These are phyloP conservation scores for Craseonycteris thonglongyai DNA, from an alignment of 2,113 vertebrate species.

Conservation along the genomic window DNA sequence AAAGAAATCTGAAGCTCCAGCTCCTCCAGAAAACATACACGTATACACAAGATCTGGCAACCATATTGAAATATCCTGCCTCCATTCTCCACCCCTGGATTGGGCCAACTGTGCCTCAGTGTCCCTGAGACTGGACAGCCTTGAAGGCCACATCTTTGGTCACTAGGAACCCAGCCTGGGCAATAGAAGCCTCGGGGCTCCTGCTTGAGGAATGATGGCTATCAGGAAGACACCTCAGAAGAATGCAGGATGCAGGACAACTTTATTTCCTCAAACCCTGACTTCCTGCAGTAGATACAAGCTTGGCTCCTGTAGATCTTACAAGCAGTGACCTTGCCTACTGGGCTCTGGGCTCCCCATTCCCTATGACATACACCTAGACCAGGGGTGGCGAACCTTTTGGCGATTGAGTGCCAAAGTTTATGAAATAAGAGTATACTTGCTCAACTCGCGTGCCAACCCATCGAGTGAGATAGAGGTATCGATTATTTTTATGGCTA, in stretches of 20 bases:
- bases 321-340: background rate
- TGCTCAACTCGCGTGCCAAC: too few relatives aligned
- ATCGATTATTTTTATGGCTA: too few relatives aligned
- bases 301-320: background rate
- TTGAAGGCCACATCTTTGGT: background rate
- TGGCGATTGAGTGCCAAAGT: too few relatives aligned
- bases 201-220: background rate
- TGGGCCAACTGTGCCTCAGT: background rate
- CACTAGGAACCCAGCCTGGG: background rate
- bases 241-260: background rate
- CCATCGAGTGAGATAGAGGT: too few relatives aligned
- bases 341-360: background rate
- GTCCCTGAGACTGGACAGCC: background rate
- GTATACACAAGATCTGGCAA: background rate
- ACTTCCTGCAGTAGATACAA: too few relatives aligned
- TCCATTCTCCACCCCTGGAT: background rate
- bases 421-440: too few relatives aligned
- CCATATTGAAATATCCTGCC: background rate
- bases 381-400: too few relatives aligned
- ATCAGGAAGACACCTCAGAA: background rate
- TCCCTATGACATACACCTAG: background rate
- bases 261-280: background rate
- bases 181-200: background rate
- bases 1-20: background rate
- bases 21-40: background rate